A percentile compares a stretch with the other conserved stretches of the same genome.
These are phyloP conservation scores for Oriolus oriolus DNA, from an alignment of 2,113 vertebrate genomes.

Conservation along the genomic window DNA sequence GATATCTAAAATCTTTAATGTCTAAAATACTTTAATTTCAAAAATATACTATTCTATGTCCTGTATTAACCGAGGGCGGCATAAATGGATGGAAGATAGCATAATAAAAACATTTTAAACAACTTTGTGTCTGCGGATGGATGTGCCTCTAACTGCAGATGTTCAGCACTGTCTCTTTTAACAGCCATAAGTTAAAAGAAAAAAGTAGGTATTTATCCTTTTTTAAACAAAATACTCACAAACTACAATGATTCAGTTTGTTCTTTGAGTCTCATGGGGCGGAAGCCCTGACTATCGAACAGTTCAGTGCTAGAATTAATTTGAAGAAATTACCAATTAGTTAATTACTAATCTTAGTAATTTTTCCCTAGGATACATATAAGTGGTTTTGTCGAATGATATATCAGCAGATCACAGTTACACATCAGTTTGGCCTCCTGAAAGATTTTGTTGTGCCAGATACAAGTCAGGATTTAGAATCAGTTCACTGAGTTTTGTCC, in stretches of 20 bases:
- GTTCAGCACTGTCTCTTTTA: neutral
- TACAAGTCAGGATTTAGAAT: neutral
- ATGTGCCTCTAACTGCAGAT: neutral
- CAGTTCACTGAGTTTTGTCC: neutral
- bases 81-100: neutral
- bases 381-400: neutral
- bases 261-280: neutral
- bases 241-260: neutral
- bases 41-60: accelerated
- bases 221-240: neutral
- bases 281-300: neutral
- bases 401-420: neutral
- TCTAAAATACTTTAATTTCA: neutral
- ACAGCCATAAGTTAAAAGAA: neutral
- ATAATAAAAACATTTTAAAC: neutral
- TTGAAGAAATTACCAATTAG: neutral
- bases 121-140: neutral
- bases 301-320: neutral
- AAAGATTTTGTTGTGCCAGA: neutral
- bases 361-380: neutral
- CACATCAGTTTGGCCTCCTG: neutral
- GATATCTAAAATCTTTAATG: neutral
- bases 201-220: neutral
- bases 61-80: neutral
- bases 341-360: neutral